Conservation (phyloP, 2,888 invertebrate genomes). For the Cantharis flavilabris region DNA sequence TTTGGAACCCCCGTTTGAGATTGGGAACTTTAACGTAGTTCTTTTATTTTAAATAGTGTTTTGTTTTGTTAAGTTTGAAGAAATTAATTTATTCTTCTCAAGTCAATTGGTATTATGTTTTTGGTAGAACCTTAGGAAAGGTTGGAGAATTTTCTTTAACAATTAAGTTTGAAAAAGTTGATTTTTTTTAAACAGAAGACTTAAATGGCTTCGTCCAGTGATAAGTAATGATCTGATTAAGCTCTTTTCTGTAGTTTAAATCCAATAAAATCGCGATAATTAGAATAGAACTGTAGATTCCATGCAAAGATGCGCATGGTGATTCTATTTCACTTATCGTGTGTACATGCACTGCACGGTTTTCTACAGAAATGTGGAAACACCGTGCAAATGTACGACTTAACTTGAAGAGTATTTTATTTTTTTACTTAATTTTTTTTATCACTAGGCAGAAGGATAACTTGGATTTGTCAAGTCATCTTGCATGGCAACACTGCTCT, state of each 20-base stretch:
- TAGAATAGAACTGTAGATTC: not conserved
- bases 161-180: not conserved
- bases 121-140: not conserved
- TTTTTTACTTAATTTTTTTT: not conserved
- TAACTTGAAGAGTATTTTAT: not conserved
- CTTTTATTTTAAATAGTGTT: not conserved
- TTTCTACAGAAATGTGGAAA: not conserved
- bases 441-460: not conserved
- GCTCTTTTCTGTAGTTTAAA: not conserved
- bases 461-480: not conserved
- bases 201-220: not conserved
- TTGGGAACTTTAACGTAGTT: slow-evolving; percentile 6
- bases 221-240: not conserved
- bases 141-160: not conserved
- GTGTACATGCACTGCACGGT: not conserved
- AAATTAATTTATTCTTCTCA: not conserved
- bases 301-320: not conserved
- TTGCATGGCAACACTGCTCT: not conserved
- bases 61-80: not conserved
- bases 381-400: not conserved
- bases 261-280: not conserved
- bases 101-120: not conserved
- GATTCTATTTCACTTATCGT: not conserved
- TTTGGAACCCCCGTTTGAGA: slow-evolving; percentile 69
- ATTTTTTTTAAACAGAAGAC: not conserved